Evolutionary conservation across 1,140 invertebrate genomes (phyloP), one percentile per base, ranked within the genome.

Genomic region (Diuraphis noxia): DNA sequence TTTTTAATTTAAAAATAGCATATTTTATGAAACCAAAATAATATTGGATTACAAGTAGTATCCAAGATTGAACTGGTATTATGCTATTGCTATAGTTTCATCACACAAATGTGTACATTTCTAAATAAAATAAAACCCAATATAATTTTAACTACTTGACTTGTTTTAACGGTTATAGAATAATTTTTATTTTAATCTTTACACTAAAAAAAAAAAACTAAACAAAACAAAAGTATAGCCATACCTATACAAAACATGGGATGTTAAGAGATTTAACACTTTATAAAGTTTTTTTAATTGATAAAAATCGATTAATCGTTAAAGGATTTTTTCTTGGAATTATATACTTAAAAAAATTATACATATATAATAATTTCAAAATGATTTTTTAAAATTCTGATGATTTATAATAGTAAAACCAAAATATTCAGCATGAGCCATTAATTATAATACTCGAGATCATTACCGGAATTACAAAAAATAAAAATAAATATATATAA

Each of bases 391-490:
- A 36, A 34, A 40, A 23, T 36, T 77, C 34, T 43, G n/a, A 36
- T 34, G 36, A 77, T 89, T 52, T 87, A 87, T 87, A 56, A 87
- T 88, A 13, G 88, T 8, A 43, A 77, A 90, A 90, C 40, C 19
- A 90, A 77, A 90, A 21, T n/a, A 79, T 90, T 46, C 23, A 90
- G 25, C n/a, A 46, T 90, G 79, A 79, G n/a, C n/a, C n/a, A 90
- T 90, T 79, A 89, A 23, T 43, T 46, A n/a, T 79, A 90, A 90
- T 90, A 90, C 88, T 90, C n/a, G 88, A 90, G 88, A 90, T 90
- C 88, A 90, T 90, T 77, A 79, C 88, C 56, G 88, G 41, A 77
- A 77, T 90, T 77, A 43, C 88, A 90, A 40, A 72, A 46, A 90
- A 77, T 90, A 77, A 77, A 89, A 88, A 88, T n/a, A 30, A n/a